A percentile compares a stretch with the other conserved stretches of the same genome.
phyloP scores from a whole-genome alignment of 2,888 invertebrate species.

The Scaeva pyrastri region DNA sequence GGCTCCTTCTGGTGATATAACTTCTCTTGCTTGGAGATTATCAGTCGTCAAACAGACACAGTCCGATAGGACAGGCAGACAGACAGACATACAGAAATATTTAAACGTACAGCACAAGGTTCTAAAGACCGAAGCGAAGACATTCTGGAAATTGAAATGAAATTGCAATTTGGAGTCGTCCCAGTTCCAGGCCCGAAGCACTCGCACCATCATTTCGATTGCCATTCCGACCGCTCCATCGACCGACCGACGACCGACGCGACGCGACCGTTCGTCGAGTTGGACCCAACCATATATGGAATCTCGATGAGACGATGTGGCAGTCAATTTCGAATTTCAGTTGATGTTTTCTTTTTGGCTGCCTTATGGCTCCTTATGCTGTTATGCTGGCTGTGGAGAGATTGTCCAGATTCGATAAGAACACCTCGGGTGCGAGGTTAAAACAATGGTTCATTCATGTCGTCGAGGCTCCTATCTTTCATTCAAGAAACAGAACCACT shows the following conservation, averaged over 20 bases:
- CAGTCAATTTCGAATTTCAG: constrained; percentile 72
- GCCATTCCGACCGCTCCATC: neutral
- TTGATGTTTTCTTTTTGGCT: constrained; percentile 71
- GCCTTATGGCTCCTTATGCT: constrained; percentile 28
- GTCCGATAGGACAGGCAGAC: constrained; percentile 45
- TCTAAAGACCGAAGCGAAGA: constrained; percentile 71
- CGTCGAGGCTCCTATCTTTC: constrained; percentile 72
- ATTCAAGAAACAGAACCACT: constrained; percentile 76
- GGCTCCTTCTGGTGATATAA: constrained; percentile 11
- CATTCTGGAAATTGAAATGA: constrained; percentile 70
- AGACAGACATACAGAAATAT: constrained; percentile 53
- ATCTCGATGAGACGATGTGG: constrained; percentile 50
- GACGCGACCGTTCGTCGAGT: too few relatives aligned
- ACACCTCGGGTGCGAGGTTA: constrained; percentile 75
- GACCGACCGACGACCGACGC: too few relatives aligned
- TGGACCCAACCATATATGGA: constrained; percentile 39
- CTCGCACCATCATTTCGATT: constrained; percentile 5
- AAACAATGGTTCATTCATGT: constrained; percentile 76
- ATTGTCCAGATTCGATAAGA: constrained; percentile 74
- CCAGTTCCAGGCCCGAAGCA: constrained; percentile 6
- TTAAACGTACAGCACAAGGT: constrained; percentile 53
- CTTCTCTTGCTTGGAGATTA: constrained; percentile 62
- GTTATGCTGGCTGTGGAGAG: constrained; percentile 44
- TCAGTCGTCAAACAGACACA: constrained; percentile 66
- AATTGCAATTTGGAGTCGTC: constrained; percentile 69